phyloP scores from a whole-genome alignment of 2,113 vertebrate species.

The Xenopus tropicalis region DNA sequence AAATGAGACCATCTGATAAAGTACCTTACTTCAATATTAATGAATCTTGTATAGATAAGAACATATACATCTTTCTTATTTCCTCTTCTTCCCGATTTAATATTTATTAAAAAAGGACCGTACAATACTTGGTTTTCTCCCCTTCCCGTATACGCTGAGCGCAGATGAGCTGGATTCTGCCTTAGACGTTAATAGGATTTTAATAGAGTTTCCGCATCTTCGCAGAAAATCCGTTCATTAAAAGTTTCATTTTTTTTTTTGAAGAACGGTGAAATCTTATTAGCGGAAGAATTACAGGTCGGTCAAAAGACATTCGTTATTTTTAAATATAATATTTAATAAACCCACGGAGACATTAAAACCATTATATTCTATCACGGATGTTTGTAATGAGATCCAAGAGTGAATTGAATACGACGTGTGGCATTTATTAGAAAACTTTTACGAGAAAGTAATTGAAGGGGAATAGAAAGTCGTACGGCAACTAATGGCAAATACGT shows the following conservation, averaged over 20 bases:
- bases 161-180: slow-evolving; percentile 6
- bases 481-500: too few relatives aligned
- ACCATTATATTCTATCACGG: slow-evolving; percentile 26
- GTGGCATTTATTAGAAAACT: slow-evolving; percentile 18
- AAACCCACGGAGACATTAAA: slow-evolving; percentile 25
- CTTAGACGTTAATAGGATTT: slow-evolving; percentile 23
- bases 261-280: slow-evolving; percentile 28
- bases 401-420: slow-evolving; percentile 10
- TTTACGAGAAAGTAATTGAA: slow-evolving; percentile 9
- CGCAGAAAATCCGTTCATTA: slow-evolving; percentile 36
- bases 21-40: too few relatives aligned
- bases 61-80: too few relatives aligned
- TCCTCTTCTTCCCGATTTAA: too few relatives aligned
- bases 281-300: slow-evolving; percentile 22
- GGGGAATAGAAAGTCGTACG: neutral
- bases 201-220: slow-evolving; percentile 27
- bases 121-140: neutral
- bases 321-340: slow-evolving; percentile 35
- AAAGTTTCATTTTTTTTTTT: slow-evolving; percentile 34
- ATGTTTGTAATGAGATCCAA: slow-evolving; percentile 28
- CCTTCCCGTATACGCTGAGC: slow-evolving; percentile 21
- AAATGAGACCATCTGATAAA: too few relatives aligned
- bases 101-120: too few relatives aligned
- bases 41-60: too few relatives aligned
- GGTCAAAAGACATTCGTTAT: slow-evolving; percentile 29